Percentiles rank a stretch among this genome's conserved stretches.
Evolutionary conservation across 1,140 invertebrate species (phyloP).

Genomic region (Euwallacea similis): DNA sequence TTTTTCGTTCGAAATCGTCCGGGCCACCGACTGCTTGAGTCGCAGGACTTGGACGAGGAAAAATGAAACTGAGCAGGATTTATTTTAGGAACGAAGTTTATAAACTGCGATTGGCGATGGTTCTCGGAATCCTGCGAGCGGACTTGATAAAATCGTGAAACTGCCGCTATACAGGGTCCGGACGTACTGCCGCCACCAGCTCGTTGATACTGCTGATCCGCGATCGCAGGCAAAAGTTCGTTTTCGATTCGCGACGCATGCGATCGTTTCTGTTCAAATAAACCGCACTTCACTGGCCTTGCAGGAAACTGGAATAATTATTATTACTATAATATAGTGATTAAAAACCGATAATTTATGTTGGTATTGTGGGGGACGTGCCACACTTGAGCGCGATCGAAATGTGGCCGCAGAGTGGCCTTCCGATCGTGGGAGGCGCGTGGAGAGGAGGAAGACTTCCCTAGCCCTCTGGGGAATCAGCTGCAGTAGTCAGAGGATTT

Average conservation of each 20-base stretch:
- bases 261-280: not conserved
- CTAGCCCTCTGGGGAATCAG: no score
- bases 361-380: no score
- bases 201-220: constrained; percentile 25
- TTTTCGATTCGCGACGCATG: constrained; percentile 20
- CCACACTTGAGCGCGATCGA: no score
- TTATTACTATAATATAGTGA: no score
- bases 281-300: constrained; percentile 8
- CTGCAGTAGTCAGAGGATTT: no score
- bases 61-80: constrained; percentile 31
- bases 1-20: not conserved
- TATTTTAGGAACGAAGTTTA: constrained; percentile 32
- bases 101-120: constrained; percentile 14
- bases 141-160: not conserved
- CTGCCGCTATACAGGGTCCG: not conserved
- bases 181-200: constrained; percentile 6
- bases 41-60: constrained; percentile 15
- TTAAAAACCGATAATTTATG: no score
- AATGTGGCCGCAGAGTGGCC: no score
- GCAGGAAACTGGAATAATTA: not conserved
- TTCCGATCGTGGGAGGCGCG: no score
- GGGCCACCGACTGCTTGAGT: constrained; percentile 12
- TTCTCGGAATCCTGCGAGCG: constrained; percentile 20
- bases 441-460: no score
- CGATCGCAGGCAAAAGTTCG: not conserved